Evolutionary conservation across 2,113 vertebrate genomes (phyloP).

Genomic region (Agapornis roseicollis): DNA sequence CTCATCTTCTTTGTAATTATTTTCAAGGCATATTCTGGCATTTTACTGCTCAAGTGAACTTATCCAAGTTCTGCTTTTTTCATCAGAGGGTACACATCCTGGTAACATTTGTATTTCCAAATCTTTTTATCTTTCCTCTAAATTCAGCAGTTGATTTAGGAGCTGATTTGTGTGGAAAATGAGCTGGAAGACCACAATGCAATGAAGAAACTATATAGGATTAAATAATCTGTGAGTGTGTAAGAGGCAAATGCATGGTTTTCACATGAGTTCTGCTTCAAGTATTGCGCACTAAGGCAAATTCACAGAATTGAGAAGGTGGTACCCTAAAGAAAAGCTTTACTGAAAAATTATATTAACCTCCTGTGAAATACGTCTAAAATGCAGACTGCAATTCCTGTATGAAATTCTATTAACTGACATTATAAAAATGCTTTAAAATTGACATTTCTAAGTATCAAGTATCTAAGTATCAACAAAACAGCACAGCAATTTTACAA

Average conservation of each 20-base stretch:
- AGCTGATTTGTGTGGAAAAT: neutral
- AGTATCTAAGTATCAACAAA: conserved; percentile 1
- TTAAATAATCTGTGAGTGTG: neutral
- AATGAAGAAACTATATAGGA: neutral
- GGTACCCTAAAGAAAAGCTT: neutral
- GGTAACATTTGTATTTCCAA: neutral
- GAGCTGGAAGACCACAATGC: neutral
- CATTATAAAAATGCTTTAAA: neutral
- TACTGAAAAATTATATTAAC: neutral
- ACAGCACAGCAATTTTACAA: neutral
- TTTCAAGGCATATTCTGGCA: neutral
- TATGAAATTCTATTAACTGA: neutral
- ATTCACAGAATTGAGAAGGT: neutral
- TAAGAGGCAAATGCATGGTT: neutral
- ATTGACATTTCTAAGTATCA: neutral
- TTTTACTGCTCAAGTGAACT: neutral
- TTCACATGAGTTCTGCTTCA: neutral
- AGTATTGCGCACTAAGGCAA: neutral
- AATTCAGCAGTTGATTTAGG: neutral
- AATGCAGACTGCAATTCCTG: neutral
- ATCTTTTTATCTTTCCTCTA: neutral
- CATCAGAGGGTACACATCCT: neutral
- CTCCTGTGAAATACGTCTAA: neutral
- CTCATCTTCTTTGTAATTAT: neutral
- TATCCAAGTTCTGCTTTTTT: neutral